Conservation (phyloP, 2,888 invertebrate genomes). For the Scelioninae gen. 1 region DNA sequence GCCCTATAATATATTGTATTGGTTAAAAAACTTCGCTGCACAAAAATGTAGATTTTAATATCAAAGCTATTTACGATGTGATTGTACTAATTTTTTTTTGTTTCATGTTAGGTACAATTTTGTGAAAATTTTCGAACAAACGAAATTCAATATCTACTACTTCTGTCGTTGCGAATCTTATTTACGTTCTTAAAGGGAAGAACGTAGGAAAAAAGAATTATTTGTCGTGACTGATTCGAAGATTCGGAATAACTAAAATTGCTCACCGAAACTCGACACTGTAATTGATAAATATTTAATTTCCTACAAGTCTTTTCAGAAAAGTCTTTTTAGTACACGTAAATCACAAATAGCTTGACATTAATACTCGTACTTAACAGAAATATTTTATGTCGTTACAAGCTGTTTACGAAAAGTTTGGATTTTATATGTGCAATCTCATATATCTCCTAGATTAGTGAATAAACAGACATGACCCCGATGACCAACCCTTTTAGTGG, state of each 20-base stretch:
- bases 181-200: not conserved
- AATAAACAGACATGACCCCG: constrained; percentile 49
- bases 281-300: constrained; percentile 30
- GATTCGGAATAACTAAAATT: constrained; percentile 8
- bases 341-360: constrained; percentile 32
- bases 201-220: not conserved
- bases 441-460: constrained; percentile 45
- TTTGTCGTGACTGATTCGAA: not conserved
- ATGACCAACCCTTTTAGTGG: constrained; percentile 45
- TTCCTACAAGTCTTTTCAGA: constrained; percentile 1
- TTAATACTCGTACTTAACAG: constrained; percentile 30
- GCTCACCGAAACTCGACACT: constrained; percentile 3
- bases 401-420: constrained; percentile 44
- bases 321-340: not conserved
- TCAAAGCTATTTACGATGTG: too few relatives aligned
- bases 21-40: too few relatives aligned
- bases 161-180: not conserved
- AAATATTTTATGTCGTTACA: constrained; percentile 35
- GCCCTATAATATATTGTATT: too few relatives aligned
- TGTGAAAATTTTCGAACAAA: not conserved
- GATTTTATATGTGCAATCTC: constrained; percentile 29
- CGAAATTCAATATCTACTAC: not conserved
- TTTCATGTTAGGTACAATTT: too few relatives aligned
- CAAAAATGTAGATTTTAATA: too few relatives aligned
- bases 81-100: too few relatives aligned